Base-by-base conservation (phyloP, 1,140 invertebrate species). In the Lerema accius region DNA sequence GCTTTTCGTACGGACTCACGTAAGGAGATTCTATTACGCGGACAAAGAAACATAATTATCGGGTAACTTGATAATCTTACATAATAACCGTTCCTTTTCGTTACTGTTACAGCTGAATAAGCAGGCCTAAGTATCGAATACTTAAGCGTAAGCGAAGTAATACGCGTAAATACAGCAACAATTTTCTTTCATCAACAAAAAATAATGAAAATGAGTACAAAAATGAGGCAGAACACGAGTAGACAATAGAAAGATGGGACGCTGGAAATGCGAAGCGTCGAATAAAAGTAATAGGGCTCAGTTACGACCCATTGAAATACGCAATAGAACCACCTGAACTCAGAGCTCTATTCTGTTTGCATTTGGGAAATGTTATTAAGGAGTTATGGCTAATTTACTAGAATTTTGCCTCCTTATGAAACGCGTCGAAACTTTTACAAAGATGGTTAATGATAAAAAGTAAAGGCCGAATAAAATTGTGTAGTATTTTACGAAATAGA, bases 41-140 rank as follows among this genome's bases (percentile, higher is more conserved):
- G 14, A 43, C 37, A 56, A 56, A 28, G 37, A 56, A 56, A 56
- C 19, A 13, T 42, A 56, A 56, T 56, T 43, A 56, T 56, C 37
- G 37, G 37, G 35, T 55, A 55, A 55, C 50, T 42, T 55, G 37
- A 55, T 42, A 55, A 40, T 55, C 50, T 15, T 11, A 55, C 50
- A 39, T 55, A 40, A 55, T 42, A 55, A 42, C 50, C 13, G 17
- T 9, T 7, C 15, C 49, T 6, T 26, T 55, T 32, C 28, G 28
- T 55, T 14, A 11, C 35, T n/a, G 49, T 42, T 40, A 55, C 50
- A 55, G 50, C 50, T 53, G 50, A 23, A 13, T 15, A 51, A 53
- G 19, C 17, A n/a, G 10, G 11, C 50, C n/a, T 23, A 23, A 40
- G 17, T 14, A 40, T 11, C 37, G 35, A 53, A 53, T 42, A 53